Percentiles rank a stretch among this genome's conserved stretches.
Conservation (phyloP, 2,888 invertebrate genomes). For the Thera britannica region DNA sequence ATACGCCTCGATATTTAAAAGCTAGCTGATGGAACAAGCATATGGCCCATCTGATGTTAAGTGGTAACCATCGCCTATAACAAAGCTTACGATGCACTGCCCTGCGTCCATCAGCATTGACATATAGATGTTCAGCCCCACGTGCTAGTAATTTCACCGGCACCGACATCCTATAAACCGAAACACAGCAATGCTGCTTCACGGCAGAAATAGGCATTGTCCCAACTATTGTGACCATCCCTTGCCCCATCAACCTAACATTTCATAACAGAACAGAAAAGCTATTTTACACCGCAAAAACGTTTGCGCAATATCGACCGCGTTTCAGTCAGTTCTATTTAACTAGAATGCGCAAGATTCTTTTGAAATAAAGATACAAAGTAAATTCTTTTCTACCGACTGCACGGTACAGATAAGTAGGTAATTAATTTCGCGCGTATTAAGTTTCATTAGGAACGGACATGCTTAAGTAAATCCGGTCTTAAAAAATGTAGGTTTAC, state of each 20-base stretch:
- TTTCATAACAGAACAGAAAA: background rate
- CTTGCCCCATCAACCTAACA: background rate
- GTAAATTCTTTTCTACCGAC: background rate
- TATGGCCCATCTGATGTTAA: too few relatives aligned
- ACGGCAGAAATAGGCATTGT: background rate
- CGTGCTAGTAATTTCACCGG: too few relatives aligned
- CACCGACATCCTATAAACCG: too few relatives aligned
- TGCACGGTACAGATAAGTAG: constrained; percentile 1
- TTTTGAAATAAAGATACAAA: background rate
- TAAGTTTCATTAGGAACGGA: constrained; percentile 1
- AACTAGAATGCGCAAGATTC: constrained; percentile 2
- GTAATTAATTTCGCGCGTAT: constrained; percentile 4
- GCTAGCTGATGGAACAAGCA: too few relatives aligned
- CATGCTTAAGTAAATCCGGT: background rate
- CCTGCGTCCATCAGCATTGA: too few relatives aligned
- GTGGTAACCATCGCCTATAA: too few relatives aligned
- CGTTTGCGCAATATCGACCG: background rate
- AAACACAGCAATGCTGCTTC: too few relatives aligned
- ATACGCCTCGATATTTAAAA: background rate
- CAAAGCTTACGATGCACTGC: too few relatives aligned
- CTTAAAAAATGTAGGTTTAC: too few relatives aligned
- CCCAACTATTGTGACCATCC: background rate
- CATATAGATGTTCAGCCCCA: too few relatives aligned
- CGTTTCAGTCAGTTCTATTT: background rate
- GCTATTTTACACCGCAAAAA: too few relatives aligned